These are phyloP conservation scores for Leptonema lineaticorne DNA, from an alignment of 1,140 invertebrate species.

Conservation along the genomic window DNA sequence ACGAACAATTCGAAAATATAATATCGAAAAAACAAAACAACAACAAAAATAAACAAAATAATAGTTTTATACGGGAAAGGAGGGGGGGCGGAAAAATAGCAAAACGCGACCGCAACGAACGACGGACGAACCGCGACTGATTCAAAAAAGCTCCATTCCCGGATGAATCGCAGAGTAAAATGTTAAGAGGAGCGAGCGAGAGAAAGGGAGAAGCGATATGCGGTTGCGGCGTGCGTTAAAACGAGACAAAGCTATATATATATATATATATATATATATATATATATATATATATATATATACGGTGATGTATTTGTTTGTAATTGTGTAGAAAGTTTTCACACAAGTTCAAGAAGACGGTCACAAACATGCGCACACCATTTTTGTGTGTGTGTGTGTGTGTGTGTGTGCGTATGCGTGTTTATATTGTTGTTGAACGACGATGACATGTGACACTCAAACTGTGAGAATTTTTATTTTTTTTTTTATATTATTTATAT, in stretches of 20 bases:
- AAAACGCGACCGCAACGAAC: neutral
- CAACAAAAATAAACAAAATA: too few relatives aligned
- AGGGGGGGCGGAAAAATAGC: too few relatives aligned
- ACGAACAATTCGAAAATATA: too few relatives aligned
- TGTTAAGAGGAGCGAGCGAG: neutral
- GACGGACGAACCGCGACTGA: conserved; percentile 23
- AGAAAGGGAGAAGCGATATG: conserved; percentile 3
- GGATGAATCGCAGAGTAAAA: conserved; percentile 22
- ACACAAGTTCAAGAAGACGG: conserved; percentile 33
- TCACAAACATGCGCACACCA: conserved; percentile 18
- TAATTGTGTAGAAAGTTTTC: conserved; percentile 34
- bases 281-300: too few relatives aligned
- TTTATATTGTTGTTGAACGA: conserved; percentile 9
- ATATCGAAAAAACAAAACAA: too few relatives aligned
- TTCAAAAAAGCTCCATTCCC: conserved; percentile 18
- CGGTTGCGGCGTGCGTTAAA: neutral
- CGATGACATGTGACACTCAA: too few relatives aligned
- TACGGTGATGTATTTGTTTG: too few relatives aligned
- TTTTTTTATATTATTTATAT: neutral
- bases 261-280: too few relatives aligned
- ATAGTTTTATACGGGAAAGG: too few relatives aligned
- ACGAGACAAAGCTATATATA: conserved; percentile 4
- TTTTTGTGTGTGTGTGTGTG: too few relatives aligned
- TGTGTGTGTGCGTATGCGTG: too few relatives aligned
- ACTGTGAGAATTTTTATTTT: conserved; percentile 1